A percentile compares a stretch with the other conserved stretches of the same genome.
These are phyloP conservation scores for Gyrodactylus bullatarudis DNA, from an alignment of 1,140 invertebrate species.

Conservation along the genomic window DNA sequence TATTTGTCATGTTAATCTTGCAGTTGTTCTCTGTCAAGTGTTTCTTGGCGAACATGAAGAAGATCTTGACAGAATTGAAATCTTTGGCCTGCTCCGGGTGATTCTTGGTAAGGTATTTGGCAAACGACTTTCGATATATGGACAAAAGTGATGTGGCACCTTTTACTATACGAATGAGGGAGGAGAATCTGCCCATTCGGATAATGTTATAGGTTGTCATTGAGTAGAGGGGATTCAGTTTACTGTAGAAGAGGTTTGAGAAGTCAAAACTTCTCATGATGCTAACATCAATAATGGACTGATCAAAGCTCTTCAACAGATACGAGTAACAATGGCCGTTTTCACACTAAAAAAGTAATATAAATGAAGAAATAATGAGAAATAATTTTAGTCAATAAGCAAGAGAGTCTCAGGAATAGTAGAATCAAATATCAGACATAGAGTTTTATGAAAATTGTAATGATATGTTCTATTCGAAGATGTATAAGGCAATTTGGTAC, in stretches of 20 bases:
- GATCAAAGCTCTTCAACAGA: not conserved
- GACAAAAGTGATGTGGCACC: not conserved
- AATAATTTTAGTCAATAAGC: too few species aligned
- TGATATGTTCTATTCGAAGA: too few species aligned
- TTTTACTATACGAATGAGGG: not conserved
- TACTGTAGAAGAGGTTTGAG: not conserved
- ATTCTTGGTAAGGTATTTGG: not conserved
- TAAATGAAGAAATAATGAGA: too few species aligned
- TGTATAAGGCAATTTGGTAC: too few species aligned
- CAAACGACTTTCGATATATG: not conserved
- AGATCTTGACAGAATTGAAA: not conserved
- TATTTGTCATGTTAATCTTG: too few species aligned
- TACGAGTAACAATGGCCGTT: not conserved
- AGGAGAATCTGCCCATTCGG: not conserved
- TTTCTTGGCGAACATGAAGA: not conserved
- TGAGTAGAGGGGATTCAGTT: not conserved
- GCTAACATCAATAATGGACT: not conserved
- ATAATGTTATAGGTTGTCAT: not conserved
- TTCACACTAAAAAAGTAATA: not conserved
- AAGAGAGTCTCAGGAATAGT: too few species aligned
- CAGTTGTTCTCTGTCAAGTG: not conserved
- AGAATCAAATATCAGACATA: too few species aligned
- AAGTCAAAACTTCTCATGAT: not conserved
- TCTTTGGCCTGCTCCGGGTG: not conserved
- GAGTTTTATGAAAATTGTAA: too few species aligned